A percentile compares a stretch with the other conserved stretches of the same genome.
phyloP scores from a whole-genome alignment of 2,888 invertebrate genomes.

The Sinodicranocentrus sp. region DNA sequence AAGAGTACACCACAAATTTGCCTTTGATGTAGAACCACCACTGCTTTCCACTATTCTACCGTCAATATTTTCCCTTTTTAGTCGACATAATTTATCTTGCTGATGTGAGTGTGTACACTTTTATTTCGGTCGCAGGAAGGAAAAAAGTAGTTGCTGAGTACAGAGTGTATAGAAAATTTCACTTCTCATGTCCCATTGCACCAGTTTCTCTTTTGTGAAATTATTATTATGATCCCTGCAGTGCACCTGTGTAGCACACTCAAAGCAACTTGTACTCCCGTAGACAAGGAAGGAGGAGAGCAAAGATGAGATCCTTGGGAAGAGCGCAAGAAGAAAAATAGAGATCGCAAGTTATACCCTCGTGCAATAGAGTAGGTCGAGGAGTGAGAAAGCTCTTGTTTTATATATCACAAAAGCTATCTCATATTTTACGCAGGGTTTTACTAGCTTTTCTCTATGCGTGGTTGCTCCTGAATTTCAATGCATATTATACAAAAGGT shows the following conservation, averaged over 20 bases:
- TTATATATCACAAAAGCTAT: conserved; percentile 51
- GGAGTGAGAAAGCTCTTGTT: conserved; percentile 17
- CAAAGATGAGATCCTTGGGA: background rate
- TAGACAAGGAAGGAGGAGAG: background rate
- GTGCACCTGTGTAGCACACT: conserved; percentile 59
- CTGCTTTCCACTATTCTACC: background rate
- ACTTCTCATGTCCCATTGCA: conserved; percentile 62
- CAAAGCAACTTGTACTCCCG: background rate
- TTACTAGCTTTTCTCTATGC: conserved; percentile 55
- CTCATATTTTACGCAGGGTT: conserved; percentile 60
- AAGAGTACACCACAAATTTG: conserved; percentile 52
- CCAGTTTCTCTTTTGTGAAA: conserved; percentile 65
- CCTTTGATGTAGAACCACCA: conserved; percentile 46
- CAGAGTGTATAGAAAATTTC: conserved; percentile 1
- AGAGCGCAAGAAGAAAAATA: background rate
- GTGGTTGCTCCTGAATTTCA: conserved; percentile 57
- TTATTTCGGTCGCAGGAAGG: background rate
- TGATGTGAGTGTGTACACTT: conserved; percentile 14
- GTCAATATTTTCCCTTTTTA: conserved; percentile 43
- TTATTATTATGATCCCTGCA: conserved; percentile 67
- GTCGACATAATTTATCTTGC: conserved; percentile 48
- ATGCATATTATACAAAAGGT: conserved; percentile 58
- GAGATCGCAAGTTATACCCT: conserved; percentile 46
- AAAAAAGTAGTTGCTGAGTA: background rate
- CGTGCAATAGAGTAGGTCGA: conserved; percentile 2